phyloP scores from a whole-genome alignment of 2,888 invertebrate species.

The Temnothorax unifasciatus region DNA sequence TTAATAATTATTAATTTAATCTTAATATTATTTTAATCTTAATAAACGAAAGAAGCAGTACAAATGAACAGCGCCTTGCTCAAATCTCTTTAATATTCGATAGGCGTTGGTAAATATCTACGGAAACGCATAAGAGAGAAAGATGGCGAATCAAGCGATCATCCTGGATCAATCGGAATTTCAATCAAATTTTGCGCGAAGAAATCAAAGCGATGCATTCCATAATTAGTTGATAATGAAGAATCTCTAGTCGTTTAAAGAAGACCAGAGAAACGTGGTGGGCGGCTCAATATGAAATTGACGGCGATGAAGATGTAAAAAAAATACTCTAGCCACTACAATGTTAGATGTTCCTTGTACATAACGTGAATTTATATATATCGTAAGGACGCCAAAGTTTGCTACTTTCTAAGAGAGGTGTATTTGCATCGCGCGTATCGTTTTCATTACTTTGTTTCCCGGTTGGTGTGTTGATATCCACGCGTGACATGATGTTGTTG shows the following conservation, averaged over 20 bases:
- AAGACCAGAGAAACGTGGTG: slow-evolving; percentile 43
- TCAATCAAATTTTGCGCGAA: slow-evolving; percentile 61
- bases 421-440: slow-evolving; percentile 69
- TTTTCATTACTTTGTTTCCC: slow-evolving; percentile 59
- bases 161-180: slow-evolving; percentile 56
- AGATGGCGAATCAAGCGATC: not conserved
- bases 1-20: not conserved
- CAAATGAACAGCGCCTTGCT: slow-evolving; percentile 2
- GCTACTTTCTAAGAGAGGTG: slow-evolving; percentile 77
- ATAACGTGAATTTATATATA: slow-evolving; percentile 82
- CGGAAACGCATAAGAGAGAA: not conserved
- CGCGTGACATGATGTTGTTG: slow-evolving; percentile 59
- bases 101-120: slow-evolving; percentile 9
- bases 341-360: slow-evolving; percentile 84
- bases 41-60: not conserved
- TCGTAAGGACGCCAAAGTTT: slow-evolving; percentile 79
- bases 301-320: slow-evolving; percentile 75
- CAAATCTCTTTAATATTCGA: slow-evolving; percentile 12
- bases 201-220: slow-evolving; percentile 62
- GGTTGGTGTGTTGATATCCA: slow-evolving; percentile 53
- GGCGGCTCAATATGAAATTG: slow-evolving; percentile 72
- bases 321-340: slow-evolving; percentile 77
- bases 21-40: not conserved
- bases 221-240: slow-evolving; percentile 71
- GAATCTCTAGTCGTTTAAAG: slow-evolving; percentile 71